Evolutionary conservation across 2,797 vertebrate genomes (phyloP).

Genomic region (Sebastes wilsoni): DNA sequence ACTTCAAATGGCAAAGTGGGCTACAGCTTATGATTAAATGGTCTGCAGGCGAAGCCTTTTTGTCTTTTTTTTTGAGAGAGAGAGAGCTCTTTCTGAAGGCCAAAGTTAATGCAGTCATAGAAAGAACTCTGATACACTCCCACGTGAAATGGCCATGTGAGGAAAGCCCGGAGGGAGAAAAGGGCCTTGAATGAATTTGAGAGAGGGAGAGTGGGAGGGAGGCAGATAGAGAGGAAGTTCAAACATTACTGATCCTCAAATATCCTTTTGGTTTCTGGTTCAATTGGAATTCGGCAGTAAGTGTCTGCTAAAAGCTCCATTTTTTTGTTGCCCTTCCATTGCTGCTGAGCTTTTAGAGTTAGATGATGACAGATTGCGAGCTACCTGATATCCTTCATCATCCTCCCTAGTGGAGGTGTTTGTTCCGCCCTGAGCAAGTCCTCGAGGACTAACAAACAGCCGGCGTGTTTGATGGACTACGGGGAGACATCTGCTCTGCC

Average conservation of each 20-base stretch:
- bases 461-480: slow-evolving; percentile 76
- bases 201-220: slow-evolving; percentile 57
- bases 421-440: slow-evolving; percentile 78
- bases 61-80: slow-evolving; percentile 57
- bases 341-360: slow-evolving; percentile 76
- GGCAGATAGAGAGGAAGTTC: slow-evolving; percentile 66
- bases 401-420: slow-evolving; percentile 80
- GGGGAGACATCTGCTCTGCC: slow-evolving; percentile 79
- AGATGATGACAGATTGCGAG: slow-evolving; percentile 83
- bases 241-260: slow-evolving; percentile 78
- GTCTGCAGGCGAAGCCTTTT: slow-evolving; percentile 70
- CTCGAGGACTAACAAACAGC: slow-evolving; percentile 81
- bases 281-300: slow-evolving; percentile 74
- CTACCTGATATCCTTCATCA: slow-evolving; percentile 85
- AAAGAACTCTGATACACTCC: slow-evolving; percentile 77
- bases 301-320: slow-evolving; percentile 78
- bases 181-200: slow-evolving; percentile 77
- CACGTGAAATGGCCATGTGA: slow-evolving; percentile 78
- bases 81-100: slow-evolving; percentile 77
- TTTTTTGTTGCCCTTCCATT: slow-evolving; percentile 72
- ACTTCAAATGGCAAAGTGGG: slow-evolving; percentile 76
- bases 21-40: slow-evolving; percentile 78
- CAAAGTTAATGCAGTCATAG: slow-evolving; percentile 81
- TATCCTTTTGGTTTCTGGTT: slow-evolving; percentile 80
- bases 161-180: slow-evolving; percentile 72